Percentiles rank a stretch among this genome's conserved stretches.
Evolutionary conservation across 1,140 invertebrate species (phyloP).

Genomic region (Telenomus remus): DNA sequence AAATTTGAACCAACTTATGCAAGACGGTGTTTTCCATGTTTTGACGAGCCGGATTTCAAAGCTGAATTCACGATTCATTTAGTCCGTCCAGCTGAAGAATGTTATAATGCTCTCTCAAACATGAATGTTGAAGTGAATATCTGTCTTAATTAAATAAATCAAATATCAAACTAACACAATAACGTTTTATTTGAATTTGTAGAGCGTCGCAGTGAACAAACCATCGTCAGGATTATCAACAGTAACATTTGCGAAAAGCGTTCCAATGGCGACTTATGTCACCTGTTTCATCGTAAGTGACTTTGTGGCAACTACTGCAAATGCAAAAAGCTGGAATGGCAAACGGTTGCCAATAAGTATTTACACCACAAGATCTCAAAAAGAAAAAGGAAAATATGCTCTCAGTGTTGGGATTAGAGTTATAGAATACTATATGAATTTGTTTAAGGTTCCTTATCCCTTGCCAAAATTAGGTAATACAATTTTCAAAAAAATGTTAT

Average conservation of each 20-base stretch:
- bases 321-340: slow-evolving; percentile 76
- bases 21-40: slow-evolving; percentile 93
- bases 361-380: slow-evolving; percentile 84
- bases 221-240: slow-evolving; percentile 72
- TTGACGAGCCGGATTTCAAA: slow-evolving; percentile 96
- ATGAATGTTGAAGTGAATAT: slow-evolving; percentile 80
- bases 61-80: slow-evolving; percentile 88
- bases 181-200: too few relatives aligned
- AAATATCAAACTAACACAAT: slow-evolving; percentile 1
- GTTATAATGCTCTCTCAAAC: slow-evolving; percentile 87
- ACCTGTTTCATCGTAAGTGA: slow-evolving; percentile 94
- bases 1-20: slow-evolving; percentile 97
- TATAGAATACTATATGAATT: slow-evolving; percentile 90
- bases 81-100: slow-evolving; percentile 78
- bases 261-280: slow-evolving; percentile 94
- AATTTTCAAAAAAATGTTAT: too few relatives aligned
- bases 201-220: slow-evolving; percentile 67
- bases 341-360: slow-evolving; percentile 80
- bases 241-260: slow-evolving; percentile 85
- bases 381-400: slow-evolving; percentile 87
- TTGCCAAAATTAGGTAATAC: slow-evolving; percentile 88
- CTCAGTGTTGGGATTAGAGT: slow-evolving; percentile 84
- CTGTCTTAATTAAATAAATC: too few relatives aligned
- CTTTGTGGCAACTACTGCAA: slow-evolving; percentile 80
- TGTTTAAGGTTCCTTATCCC: slow-evolving; percentile 91